These are phyloP conservation scores for Pelecanoides urinatrix DNA, from an alignment of 2,113 vertebrate species.

Conservation along the genomic window DNA sequence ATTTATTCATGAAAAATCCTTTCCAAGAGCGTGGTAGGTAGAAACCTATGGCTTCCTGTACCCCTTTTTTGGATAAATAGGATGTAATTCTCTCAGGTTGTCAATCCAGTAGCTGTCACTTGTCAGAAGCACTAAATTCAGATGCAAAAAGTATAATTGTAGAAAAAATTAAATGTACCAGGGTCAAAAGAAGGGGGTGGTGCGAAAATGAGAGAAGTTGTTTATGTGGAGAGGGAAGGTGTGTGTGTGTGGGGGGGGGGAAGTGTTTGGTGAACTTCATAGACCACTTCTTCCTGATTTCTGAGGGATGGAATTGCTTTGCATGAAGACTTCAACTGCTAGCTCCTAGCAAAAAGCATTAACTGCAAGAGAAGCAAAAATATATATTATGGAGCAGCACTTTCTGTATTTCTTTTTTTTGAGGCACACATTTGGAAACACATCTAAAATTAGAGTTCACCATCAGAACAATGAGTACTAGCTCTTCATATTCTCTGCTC, in stretches of 20 bases:
- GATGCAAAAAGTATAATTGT: slow-evolving; percentile 2
- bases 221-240: background rate
- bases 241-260: background rate
- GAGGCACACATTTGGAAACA: slow-evolving; percentile 71
- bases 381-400: slow-evolving; percentile 57
- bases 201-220: slow-evolving; percentile 13
- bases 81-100: slow-evolving; percentile 18
- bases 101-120: slow-evolving; percentile 40
- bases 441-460: slow-evolving; percentile 75
- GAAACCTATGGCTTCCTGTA: background rate
- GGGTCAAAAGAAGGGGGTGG: slow-evolving; percentile 13
- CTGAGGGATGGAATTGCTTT: background rate
- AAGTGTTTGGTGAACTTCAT: background rate
- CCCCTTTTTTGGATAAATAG: slow-evolving; percentile 39
- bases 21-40: background rate
- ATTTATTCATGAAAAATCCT: background rate
- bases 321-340: slow-evolving; percentile 63
- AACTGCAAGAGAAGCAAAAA: slow-evolving; percentile 56
- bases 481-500: slow-evolving; percentile 48
- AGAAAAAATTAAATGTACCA: background rate
- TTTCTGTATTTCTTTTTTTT: background rate
- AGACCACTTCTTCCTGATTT: background rate
- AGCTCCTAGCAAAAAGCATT: slow-evolving; percentile 66
- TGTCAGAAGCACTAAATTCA: slow-evolving; percentile 52
- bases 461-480: slow-evolving; percentile 67